Percentiles rank a stretch among this genome's conserved stretches.
phyloP scores from a whole-genome alignment of 2,113 vertebrate genomes.

The Psittacus erithacus region DNA sequence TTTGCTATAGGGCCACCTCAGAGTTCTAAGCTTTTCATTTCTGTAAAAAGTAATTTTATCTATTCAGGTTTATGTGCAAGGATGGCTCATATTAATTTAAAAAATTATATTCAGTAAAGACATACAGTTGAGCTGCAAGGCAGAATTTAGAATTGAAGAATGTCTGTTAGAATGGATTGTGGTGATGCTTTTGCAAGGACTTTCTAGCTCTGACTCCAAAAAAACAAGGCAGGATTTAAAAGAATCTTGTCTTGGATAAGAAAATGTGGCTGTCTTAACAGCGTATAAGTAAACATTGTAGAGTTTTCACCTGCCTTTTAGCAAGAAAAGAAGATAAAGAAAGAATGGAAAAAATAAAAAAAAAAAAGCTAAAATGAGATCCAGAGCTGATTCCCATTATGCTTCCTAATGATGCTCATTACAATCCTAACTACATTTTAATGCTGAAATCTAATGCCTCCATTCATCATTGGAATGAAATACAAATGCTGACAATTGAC shows the following conservation, averaged over 20 bases:
- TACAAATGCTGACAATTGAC: slow-evolving; percentile 68
- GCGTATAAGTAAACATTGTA: background rate
- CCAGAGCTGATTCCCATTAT: slow-evolving; percentile 58
- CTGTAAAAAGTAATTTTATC: background rate
- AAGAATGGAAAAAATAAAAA: background rate
- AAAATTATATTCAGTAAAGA: background rate
- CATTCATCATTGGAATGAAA: slow-evolving; percentile 72
- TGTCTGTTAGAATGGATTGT: background rate
- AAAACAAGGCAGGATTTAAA: background rate
- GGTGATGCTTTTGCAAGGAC: background rate
- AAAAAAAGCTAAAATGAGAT: slow-evolving; percentile 39
- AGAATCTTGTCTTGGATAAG: background rate
- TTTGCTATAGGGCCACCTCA: background rate
- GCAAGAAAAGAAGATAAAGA: background rate
- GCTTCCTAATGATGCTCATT: slow-evolving; percentile 73
- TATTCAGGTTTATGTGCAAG: background rate
- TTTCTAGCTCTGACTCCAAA: background rate
- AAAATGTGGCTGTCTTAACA: background rate
- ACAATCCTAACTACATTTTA: slow-evolving; percentile 75
- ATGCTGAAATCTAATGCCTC: slow-evolving; percentile 71
- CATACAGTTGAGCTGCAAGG: background rate
- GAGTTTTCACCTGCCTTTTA: slow-evolving; percentile 8
- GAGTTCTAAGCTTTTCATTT: background rate
- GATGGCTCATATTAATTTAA: background rate
- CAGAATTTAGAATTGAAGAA: background rate